Evolutionary conservation across 2,888 invertebrate genomes (phyloP), one percentile per base, ranked within the genome.

Genomic region (Trachelus troglodyta): DNA sequence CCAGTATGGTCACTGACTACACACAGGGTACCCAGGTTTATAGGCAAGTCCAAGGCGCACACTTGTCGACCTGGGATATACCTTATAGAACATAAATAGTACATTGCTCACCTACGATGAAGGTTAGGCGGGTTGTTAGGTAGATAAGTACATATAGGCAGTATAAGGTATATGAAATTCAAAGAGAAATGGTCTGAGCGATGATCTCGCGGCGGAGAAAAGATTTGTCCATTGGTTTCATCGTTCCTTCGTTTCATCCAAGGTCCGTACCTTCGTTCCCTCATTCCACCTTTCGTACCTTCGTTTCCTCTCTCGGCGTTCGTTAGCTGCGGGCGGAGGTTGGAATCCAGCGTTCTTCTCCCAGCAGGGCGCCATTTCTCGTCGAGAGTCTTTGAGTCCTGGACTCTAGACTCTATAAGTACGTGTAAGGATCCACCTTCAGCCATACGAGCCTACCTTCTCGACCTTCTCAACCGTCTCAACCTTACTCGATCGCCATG

Each of bases 301-400:
- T 56, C 56, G 23, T 56, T 56, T 56, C 56, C 56, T 56, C 56
- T 56, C 56, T 56, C 56, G 56, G 56, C 56, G 56, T 89, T 90
- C 88, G 89, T 90, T 90, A 90, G 88, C 87, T 86, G 84, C 86
- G 86, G 87, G 86, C 85, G 86, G 88, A 89, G 87, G 87, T 85
- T 89, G 90, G 89, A 90, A 90, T 90, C 86, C 90, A 89, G 87
- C 56, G 85, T 89, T 85, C 83, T 85, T 88, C 89, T 56, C 56
- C 77, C 90, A 90, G 90, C 90, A 79, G 90, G 90, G 85, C 83
- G 89, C 86, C 88, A 83, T 83, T 82, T 82, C 83, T 82, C 80
- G 79, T 82, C 80, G 81, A 77, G 81, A 73, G 83, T 80, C 78
- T 56, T 75, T 78, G 74, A 75, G 74, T 71, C 73, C 77, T 74